A percentile compares a stretch with the other conserved stretches of the same genome.
phyloP scores from a whole-genome alignment of 2,797 vertebrate genomes.

The Nannoperca australis region DNA sequence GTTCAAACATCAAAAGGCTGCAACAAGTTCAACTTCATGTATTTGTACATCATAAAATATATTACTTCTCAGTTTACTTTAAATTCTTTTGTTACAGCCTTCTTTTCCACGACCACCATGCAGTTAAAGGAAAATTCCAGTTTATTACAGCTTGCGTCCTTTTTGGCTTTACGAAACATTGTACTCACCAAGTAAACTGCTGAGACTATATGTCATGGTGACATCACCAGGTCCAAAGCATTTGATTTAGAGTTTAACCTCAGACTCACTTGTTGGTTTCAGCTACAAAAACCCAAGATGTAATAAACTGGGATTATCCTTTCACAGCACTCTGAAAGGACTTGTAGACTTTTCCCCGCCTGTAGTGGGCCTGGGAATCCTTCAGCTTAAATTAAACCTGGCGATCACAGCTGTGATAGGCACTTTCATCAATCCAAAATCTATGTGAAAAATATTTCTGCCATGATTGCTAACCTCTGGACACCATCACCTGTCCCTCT shows the following conservation, averaged over 20 bases:
- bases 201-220: neutral
- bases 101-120: neutral
- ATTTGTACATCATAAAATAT: neutral
- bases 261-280: neutral
- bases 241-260: neutral
- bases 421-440: constrained; percentile 51
- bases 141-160: neutral
- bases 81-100: neutral
- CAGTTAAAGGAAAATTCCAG: constrained; percentile 8
- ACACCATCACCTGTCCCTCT: constrained; percentile 8
- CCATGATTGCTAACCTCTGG: neutral
- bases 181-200: no score
- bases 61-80: neutral
- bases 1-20: neutral
- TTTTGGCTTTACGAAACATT: no score
- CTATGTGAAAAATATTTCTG: constrained; percentile 15
- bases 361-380: constrained; percentile 2
- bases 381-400: constrained; percentile 21
- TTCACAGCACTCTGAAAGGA: neutral
- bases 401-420: constrained; percentile 48
- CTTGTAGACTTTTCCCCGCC: neutral
- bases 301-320: constrained; percentile 18
- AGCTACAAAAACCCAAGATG: neutral
- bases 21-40: neutral
- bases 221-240: neutral